A percentile compares a stretch with the other conserved stretches of the same genome.
Conservation (phyloP, 1,140 invertebrate species). For the Gyrodactylus bullatarudis region DNA sequence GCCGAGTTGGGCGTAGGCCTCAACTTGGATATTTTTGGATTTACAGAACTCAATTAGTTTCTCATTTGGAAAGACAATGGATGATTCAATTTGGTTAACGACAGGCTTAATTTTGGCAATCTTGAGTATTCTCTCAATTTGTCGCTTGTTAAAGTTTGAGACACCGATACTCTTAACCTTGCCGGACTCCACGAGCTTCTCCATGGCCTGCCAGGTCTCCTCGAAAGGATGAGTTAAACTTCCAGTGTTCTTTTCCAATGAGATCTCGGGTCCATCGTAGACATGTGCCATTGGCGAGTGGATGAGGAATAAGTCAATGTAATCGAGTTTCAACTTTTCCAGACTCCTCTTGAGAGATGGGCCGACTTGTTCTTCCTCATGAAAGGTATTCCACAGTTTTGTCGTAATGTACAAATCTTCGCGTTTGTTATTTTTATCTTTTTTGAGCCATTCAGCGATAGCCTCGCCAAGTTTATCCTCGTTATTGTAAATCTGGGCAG, state of each 20-base stretch:
- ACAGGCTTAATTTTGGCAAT: too few relatives aligned
- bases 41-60: slow-evolving; percentile 14
- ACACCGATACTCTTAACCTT: slow-evolving; percentile 38
- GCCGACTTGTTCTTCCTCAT: slow-evolving; percentile 26
- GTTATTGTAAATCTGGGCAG: slow-evolving; percentile 1
- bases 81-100: too few relatives aligned
- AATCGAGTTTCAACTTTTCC: slow-evolving; percentile 27
- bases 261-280: neutral
- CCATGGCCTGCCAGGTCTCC: slow-evolving; percentile 29
- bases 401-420: slow-evolving; percentile 7
- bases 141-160: too few relatives aligned
- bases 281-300: slow-evolving; percentile 36
- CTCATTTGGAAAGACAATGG: slow-evolving; percentile 11
- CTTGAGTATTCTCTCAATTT: too few relatives aligned
- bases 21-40: slow-evolving; percentile 11
- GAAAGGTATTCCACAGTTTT: slow-evolving; percentile 32
- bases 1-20: slow-evolving; percentile 13
- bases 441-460: neutral
- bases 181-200: slow-evolving; percentile 32
- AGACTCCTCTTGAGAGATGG: slow-evolving; percentile 28
- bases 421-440: neutral
- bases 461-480: slow-evolving; percentile 6
- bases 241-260: neutral
- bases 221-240: neutral
- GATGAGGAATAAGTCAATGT: slow-evolving; percentile 38